phyloP scores from a whole-genome alignment of 2,113 vertebrate species.

The Cardinalis cardinalis region DNA sequence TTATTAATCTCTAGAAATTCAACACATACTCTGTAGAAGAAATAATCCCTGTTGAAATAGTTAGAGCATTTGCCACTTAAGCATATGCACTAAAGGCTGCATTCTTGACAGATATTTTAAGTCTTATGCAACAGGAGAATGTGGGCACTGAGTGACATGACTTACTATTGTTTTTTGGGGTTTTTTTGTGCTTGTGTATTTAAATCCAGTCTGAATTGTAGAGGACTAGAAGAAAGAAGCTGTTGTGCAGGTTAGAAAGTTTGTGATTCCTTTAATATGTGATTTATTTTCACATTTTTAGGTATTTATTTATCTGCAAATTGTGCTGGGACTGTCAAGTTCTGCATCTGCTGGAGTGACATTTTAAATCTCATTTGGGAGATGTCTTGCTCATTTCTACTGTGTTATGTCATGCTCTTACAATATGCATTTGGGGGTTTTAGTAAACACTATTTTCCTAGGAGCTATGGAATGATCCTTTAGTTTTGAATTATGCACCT shows the following conservation, averaged over 20 bases:
- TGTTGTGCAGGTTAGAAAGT: neutral
- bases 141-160: neutral
- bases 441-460: neutral
- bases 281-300: conserved; percentile 12
- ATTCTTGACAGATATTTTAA: neutral
- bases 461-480: neutral
- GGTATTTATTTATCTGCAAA: neutral
- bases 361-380: conserved; percentile 7
- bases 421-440: neutral
- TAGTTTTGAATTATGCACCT: conserved; percentile 7
- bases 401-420: neutral
- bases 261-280: neutral
- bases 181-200: neutral
- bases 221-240: neutral
- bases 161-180: neutral
- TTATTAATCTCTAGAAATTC: neutral
- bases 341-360: neutral
- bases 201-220: neutral
- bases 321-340: neutral
- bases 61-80: neutral
- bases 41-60: neutral
- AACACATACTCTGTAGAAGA: neutral
- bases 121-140: neutral
- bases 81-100: neutral
- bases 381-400: neutral